phyloP scores from a whole-genome alignment of 2,888 invertebrate species.

The Drosophila subquinaria region DNA sequence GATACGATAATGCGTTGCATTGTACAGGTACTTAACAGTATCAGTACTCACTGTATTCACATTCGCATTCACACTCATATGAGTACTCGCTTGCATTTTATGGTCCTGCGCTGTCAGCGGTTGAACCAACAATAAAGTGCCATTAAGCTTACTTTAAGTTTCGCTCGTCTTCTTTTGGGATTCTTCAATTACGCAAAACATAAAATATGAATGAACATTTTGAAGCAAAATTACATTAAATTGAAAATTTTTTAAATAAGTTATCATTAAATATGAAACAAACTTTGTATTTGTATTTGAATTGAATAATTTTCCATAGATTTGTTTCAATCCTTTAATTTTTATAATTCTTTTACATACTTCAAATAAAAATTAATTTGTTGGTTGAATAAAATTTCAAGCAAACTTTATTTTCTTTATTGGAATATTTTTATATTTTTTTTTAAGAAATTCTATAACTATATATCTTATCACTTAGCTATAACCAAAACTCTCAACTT shows the following conservation, averaged over 20 bases:
- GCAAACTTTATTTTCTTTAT: too few relatives aligned
- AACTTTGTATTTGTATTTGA: too few relatives aligned
- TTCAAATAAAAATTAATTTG: too few relatives aligned
- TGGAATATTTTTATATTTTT: too few relatives aligned
- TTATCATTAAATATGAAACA: too few relatives aligned
- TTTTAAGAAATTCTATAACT: too few relatives aligned
- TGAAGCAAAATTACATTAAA: background rate
- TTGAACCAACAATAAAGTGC: slow-evolving; percentile 18
- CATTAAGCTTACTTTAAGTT: background rate
- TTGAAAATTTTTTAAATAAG: too few relatives aligned
- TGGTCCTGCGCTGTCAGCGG: slow-evolving; percentile 14
- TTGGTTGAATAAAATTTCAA: background rate
- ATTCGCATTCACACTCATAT: background rate
- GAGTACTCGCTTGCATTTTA: slow-evolving; percentile 5
- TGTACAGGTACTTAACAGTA: slow-evolving; percentile 52
- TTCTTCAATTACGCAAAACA: background rate
- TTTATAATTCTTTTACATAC: too few relatives aligned
- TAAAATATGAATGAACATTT: background rate
- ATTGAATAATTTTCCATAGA: too few relatives aligned
- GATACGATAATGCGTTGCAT: slow-evolving; percentile 46
- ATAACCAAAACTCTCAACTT: too few relatives aligned
- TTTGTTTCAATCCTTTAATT: too few relatives aligned
- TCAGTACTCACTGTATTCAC: slow-evolving; percentile 11
- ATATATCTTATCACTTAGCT: too few relatives aligned
- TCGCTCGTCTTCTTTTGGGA: background rate